Percentiles rank a stretch among this genome's conserved stretches.
Evolutionary conservation across 2,797 vertebrate species (phyloP).

Genomic region (Hyperoplus immaculatus): DNA sequence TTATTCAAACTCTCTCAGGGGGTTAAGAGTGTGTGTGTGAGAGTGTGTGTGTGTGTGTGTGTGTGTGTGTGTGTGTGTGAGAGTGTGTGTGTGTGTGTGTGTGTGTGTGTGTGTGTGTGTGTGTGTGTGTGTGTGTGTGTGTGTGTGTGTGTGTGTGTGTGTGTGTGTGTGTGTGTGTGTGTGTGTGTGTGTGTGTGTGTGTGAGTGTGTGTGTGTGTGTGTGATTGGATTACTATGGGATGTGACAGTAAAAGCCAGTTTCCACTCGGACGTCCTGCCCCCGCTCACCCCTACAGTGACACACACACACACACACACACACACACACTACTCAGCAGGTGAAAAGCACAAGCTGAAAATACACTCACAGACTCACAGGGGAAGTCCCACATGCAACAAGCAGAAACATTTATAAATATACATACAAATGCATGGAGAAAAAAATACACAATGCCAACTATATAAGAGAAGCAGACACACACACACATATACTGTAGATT

Average conservation of each 20-base stretch:
- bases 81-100: background rate
- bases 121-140: background rate
- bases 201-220: background rate
- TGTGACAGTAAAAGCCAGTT: conserved; percentile 31
- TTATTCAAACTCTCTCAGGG: background rate
- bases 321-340: conserved; percentile 57
- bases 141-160: background rate
- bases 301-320: no score
- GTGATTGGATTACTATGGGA: conserved; percentile 26
- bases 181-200: background rate
- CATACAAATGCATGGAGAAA: background rate
- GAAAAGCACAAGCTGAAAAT: conserved; percentile 27
- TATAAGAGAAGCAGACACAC: background rate
- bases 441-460: background rate
- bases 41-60: background rate
- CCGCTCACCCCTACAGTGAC: background rate
- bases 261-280: conserved; percentile 64
- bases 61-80: background rate
- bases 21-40: background rate
- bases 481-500: background rate
- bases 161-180: background rate
- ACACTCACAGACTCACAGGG: background rate
- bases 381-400: conserved; percentile 26
- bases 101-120: background rate
- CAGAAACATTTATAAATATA: accelerated